Base-by-base conservation (phyloP, 2,113 vertebrate species). In the Probosciger aterrimus region DNA sequence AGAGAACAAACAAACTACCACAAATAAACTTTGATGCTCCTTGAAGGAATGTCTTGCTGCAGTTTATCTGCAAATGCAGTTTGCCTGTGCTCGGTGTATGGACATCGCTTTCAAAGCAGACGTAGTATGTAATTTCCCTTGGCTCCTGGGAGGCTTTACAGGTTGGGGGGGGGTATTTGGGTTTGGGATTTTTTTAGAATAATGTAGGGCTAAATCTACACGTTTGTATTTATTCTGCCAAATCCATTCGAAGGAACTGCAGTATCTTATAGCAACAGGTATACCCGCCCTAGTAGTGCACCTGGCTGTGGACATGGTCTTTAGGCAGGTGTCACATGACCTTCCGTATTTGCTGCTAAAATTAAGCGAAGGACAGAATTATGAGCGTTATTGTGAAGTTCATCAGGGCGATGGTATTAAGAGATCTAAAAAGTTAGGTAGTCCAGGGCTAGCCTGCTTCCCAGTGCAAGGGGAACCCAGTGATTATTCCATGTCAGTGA, bases 191-290 rank as follows among this genome's bases (percentile, higher is more conserved):
- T 75, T 53, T 79, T 62, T 46, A 15, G 27, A 71, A 33, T 67
- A 80, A 62, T 18, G 17, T n/a, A 64, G 30, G 68, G 11, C 62
- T 86, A 44, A 64, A 80, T 82, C 35, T 59, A 41, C 35, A 44
- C 35, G 31, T 93, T 87, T 60, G 69, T 62, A 24, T 75, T 92
- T 77, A 57, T 92, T 76, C 65, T 62, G 62, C 27, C 43, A 81
- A 79, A 87, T 43, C 35, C 68, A 27, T 57, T 74, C 49, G 24
- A 53, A 67, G 44, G 64, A 43, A 86, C 28, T 79, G 63, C 73
- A 57, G 11, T 35, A 74, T 44, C 46, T 81, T 80, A 87, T 10
- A 96, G 95, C 97, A 97, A 97, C 97, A 97, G 97, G 97, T 97
- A 91, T 55, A 88, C 24, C 43, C 68, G 17, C 76, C 59, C 86